A percentile compares a stretch with the other conserved stretches of the same genome.
phyloP scores from a whole-genome alignment of 2,113 vertebrate species.

The Hippocampus comes region DNA sequence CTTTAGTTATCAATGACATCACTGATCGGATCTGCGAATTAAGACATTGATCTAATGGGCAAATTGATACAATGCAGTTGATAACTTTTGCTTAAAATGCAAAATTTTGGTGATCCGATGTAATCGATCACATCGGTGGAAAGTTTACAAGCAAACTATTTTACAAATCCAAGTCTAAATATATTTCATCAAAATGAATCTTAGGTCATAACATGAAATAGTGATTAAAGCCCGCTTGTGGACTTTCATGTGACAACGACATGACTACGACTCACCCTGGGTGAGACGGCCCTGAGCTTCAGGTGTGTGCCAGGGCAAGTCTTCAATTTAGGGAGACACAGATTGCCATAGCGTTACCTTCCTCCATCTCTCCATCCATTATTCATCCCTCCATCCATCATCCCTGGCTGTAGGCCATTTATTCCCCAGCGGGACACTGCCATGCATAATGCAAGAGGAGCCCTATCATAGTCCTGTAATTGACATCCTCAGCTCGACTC shows the following conservation, averaged over 20 bases:
- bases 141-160: not conserved
- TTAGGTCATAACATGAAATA: slow-evolving; percentile 32
- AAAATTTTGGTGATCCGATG: too few relatives aligned
- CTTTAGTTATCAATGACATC: too few relatives aligned
- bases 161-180: slow-evolving; percentile 20
- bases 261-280: slow-evolving; percentile 22
- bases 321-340: slow-evolving; percentile 65
- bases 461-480: slow-evolving; percentile 70
- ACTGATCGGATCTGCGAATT: too few relatives aligned
- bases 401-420: slow-evolving; percentile 66
- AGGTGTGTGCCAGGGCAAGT: slow-evolving; percentile 59
- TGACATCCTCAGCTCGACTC: slow-evolving; percentile 63
- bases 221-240: slow-evolving; percentile 43
- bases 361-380: slow-evolving; percentile 66
- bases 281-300: slow-evolving; percentile 52
- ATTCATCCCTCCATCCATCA: slow-evolving; percentile 64
- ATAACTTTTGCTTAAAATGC: too few relatives aligned
- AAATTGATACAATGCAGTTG: too few relatives aligned
- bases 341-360: slow-evolving; percentile 61
- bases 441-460: slow-evolving; percentile 68
- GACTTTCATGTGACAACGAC: slow-evolving; percentile 32
- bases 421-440: slow-evolving; percentile 60
- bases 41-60: too few relatives aligned
- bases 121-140: too few relatives aligned
- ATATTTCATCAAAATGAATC: slow-evolving; percentile 20